phyloP scores from a whole-genome alignment of 2,113 vertebrate genomes.

The Jaculus jaculus region DNA sequence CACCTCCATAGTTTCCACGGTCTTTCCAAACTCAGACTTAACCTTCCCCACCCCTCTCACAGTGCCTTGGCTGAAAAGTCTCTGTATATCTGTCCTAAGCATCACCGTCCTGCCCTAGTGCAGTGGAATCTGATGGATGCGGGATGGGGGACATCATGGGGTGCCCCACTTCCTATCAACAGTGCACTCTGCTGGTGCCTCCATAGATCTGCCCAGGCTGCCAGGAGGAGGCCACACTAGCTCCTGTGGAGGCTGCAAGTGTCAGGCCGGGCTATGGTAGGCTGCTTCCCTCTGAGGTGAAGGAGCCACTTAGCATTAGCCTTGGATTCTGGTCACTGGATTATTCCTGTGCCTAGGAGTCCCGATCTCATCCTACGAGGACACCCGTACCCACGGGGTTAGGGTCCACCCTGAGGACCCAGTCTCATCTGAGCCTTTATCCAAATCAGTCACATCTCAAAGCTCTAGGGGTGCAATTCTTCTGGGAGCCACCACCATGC shows the following conservation, averaged over 20 bases:
- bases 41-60: no score
- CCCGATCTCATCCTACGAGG: neutral
- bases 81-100: rapidly evolving
- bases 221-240: neutral
- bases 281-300: no score
- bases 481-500: neutral
- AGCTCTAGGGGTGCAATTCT: neutral
- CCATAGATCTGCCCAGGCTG: neutral
- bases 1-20: neutral
- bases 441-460: neutral
- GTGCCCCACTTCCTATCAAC: no score
- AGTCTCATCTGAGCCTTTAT: no score
- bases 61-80: neutral
- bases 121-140: rapidly evolving
- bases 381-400: no score
- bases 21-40: neutral
- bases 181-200: neutral
- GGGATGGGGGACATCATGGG: no score
- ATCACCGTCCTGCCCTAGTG: rapidly evolving
- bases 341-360: no score
- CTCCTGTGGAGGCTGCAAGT: neutral
- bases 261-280: neutral
- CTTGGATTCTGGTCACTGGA: neutral
- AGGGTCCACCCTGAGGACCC: no score
- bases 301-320: no score